Conservation (phyloP, 2,113 vertebrate species). For the Castor canadensis region DNA sequence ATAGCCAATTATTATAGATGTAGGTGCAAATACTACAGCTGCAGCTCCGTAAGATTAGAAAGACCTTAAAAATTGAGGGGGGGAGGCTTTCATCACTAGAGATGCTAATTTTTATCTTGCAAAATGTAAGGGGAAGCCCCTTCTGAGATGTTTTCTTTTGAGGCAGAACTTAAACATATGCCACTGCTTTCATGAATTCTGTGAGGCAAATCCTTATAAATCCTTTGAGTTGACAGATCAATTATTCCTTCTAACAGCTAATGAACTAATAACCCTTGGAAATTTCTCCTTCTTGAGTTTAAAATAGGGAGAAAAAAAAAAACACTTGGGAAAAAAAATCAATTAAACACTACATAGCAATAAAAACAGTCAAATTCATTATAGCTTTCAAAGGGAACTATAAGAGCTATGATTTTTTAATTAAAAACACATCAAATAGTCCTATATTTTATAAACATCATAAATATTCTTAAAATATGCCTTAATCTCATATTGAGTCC, state of each 20-base stretch:
- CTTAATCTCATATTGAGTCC: conserved; percentile 27
- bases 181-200: conserved; percentile 65
- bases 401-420: conserved; percentile 53
- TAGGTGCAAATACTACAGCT: not conserved
- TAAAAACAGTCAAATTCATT: conserved; percentile 63
- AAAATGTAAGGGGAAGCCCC: conserved; percentile 52
- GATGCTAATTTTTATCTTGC: conserved; percentile 73
- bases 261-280: conserved; percentile 55
- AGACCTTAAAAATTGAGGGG: conserved; percentile 14
- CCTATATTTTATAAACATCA: conserved; percentile 54
- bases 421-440: conserved; percentile 59
- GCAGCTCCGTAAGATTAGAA: not conserved
- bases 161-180: conserved; percentile 69
- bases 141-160: conserved; percentile 70
- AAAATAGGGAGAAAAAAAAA: not conserved
- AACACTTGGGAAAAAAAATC: conserved; percentile 5
- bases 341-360: conserved; percentile 53
- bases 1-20: conserved; percentile 13
- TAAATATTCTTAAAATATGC: conserved; percentile 38
- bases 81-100: conserved; percentile 1
- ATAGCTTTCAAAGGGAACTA: conserved; percentile 51
- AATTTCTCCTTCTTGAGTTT: conserved; percentile 61
- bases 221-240: conserved; percentile 57
- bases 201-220: conserved; percentile 60
- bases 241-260: conserved; percentile 60